A percentile compares a stretch with the other conserved stretches of the same genome.
phyloP scores from a whole-genome alignment of 64 coral and sea anemone species.

The Orbicella faveolata region DNA sequence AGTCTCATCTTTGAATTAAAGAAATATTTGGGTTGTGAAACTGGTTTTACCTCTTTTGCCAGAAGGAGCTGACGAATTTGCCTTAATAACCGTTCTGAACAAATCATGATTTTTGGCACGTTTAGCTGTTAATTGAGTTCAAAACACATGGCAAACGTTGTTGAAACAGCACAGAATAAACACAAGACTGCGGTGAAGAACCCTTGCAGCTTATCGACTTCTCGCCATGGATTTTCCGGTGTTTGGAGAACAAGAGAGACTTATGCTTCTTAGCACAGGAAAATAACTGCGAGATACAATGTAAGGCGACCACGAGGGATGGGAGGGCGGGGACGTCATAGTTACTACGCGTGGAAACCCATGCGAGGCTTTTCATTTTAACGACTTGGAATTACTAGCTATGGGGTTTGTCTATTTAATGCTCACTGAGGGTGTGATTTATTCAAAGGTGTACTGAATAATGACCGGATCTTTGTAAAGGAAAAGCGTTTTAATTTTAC shows the following conservation, averaged over 20 bases:
- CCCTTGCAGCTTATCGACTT: background rate
- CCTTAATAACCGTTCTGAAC: too few relatives aligned
- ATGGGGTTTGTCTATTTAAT: background rate
- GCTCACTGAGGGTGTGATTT: too few relatives aligned
- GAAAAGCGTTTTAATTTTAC: too few relatives aligned
- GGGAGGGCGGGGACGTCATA: background rate
- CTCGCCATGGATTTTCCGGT: background rate
- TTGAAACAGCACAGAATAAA: background rate
- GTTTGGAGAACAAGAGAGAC: background rate
- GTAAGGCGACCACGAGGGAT: background rate
- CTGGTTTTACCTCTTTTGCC: too few relatives aligned
- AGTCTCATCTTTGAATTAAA: too few relatives aligned
- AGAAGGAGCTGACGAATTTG: too few relatives aligned
- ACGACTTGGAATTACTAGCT: background rate
- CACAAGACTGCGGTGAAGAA: background rate
- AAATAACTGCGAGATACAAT: background rate
- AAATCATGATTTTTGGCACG: background rate
- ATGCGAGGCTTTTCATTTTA: background rate
- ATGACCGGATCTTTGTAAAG: too few relatives aligned
- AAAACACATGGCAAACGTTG: background rate
- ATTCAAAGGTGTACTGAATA: too few relatives aligned
- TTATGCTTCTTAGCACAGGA: background rate
- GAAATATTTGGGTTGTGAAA: too few relatives aligned
- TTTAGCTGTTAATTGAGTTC: background rate
- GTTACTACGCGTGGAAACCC: background rate